Percentiles rank a stretch among this genome's conserved stretches.
Conservation (phyloP, 2,888 invertebrate species). For the Eupithecia inturbata region DNA sequence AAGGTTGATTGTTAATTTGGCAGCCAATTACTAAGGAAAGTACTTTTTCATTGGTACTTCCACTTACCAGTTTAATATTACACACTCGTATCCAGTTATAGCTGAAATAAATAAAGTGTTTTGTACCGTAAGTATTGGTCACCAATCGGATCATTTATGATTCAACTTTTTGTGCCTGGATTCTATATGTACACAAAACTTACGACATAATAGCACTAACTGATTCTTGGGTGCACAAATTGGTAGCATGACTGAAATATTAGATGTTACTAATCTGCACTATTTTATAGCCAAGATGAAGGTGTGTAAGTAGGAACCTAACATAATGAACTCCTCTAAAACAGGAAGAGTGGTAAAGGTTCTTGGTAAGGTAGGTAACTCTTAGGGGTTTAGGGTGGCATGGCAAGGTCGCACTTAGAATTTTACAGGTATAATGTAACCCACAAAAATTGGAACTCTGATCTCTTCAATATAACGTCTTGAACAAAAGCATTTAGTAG, state of each 20-base stretch:
- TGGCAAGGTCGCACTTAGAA: background rate
- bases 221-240: background rate
- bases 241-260: background rate
- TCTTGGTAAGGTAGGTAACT: background rate
- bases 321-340: background rate
- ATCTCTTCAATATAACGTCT: background rate
- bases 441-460: background rate
- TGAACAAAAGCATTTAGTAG: background rate
- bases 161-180: background rate
- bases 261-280: background rate
- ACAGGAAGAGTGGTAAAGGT: background rate
- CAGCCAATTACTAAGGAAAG: conserved; percentile 69
- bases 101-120: conserved; percentile 82
- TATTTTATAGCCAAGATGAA: background rate
- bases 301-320: background rate
- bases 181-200: background rate
- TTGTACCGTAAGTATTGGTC: conserved; percentile 65
- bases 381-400: background rate
- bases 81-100: conserved; percentile 80
- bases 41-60: conserved; percentile 71
- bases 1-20: conserved; percentile 51
- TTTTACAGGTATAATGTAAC: background rate
- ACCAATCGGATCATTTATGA: conserved; percentile 20
- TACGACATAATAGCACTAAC: background rate
- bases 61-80: conserved; percentile 79